Evolutionary conservation across 2,888 invertebrate genomes (phyloP).

Genomic region (Phyllotreta striolata): DNA sequence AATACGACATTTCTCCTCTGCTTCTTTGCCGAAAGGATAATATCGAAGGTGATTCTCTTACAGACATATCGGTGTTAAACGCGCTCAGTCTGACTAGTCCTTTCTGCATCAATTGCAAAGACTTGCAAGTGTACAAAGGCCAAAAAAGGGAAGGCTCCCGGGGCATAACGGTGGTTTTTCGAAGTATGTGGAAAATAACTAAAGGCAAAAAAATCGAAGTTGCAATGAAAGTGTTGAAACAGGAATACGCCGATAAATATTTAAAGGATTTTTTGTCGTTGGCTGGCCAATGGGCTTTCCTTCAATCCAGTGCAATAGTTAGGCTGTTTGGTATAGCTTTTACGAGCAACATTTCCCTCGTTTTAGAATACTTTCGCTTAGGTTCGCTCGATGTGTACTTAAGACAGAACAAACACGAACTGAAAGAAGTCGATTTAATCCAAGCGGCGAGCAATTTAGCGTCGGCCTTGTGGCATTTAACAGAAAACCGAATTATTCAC

Average conservation of each 20-base stretch:
- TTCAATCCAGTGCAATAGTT: slow-evolving; percentile 79
- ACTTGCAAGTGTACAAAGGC: slow-evolving; percentile 74
- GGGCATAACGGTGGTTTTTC: slow-evolving; percentile 72
- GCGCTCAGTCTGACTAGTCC: slow-evolving; percentile 62
- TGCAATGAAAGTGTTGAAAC: slow-evolving; percentile 80
- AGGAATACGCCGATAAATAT: slow-evolving; percentile 68
- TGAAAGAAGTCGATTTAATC: slow-evolving; percentile 76
- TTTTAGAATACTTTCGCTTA: slow-evolving; percentile 80
- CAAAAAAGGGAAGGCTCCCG: slow-evolving; percentile 70
- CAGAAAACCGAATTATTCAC: slow-evolving; percentile 83
- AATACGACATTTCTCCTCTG: slow-evolving; percentile 80
- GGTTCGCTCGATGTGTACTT: slow-evolving; percentile 82
- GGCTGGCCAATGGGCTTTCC: slow-evolving; percentile 79
- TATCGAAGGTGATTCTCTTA: slow-evolving; percentile 64
- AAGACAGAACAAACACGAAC: slow-evolving; percentile 60
- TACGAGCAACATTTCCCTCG: slow-evolving; percentile 79
- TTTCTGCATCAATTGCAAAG: slow-evolving; percentile 72
- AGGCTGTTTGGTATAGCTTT: slow-evolving; percentile 81
- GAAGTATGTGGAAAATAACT: slow-evolving; percentile 79
- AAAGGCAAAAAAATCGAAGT: slow-evolving; percentile 80
- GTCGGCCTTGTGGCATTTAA: slow-evolving; percentile 85
- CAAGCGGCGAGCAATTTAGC: slow-evolving; percentile 84
- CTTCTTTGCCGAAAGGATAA: slow-evolving; percentile 71
- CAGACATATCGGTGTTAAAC: slow-evolving; percentile 62
- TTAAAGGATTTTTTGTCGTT: slow-evolving; percentile 80